phyloP scores from a whole-genome alignment of 1,140 invertebrate species.

The Drosophila serrata region DNA sequence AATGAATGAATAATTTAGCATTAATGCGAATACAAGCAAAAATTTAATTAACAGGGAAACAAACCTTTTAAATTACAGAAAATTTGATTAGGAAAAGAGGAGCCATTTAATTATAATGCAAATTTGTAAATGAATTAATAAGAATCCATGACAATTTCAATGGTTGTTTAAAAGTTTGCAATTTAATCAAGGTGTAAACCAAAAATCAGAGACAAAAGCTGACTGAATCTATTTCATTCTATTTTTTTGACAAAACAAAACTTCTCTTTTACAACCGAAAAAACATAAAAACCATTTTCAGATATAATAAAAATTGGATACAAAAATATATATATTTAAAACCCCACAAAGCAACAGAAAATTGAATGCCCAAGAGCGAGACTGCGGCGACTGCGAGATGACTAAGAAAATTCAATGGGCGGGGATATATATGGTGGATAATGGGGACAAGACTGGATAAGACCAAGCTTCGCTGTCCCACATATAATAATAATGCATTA shows the following conservation, averaged over 20 bases:
- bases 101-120: neutral
- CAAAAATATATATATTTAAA: constrained; percentile 10
- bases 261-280: constrained; percentile 12
- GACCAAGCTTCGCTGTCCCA: constrained; percentile 32
- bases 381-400: constrained; percentile 15
- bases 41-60: neutral
- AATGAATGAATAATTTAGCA: constrained; percentile 24
- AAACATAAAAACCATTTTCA: constrained; percentile 3
- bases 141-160: neutral
- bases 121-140: no score
- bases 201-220: neutral
- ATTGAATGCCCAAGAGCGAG: constrained; percentile 14
- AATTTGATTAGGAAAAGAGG: neutral
- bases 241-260: neutral
- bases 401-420: constrained; percentile 22
- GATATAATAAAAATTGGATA: neutral
- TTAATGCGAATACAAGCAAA: neutral
- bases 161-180: neutral
- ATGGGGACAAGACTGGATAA: constrained; percentile 18
- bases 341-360: constrained; percentile 19
- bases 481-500: constrained; percentile 52
- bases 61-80: neutral
- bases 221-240: neutral
- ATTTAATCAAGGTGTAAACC: neutral
- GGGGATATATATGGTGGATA: neutral